These are phyloP conservation scores for Ctenosaura bakeri DNA, from an alignment of 2,797 vertebrate genomes.

Conservation along the genomic window DNA sequence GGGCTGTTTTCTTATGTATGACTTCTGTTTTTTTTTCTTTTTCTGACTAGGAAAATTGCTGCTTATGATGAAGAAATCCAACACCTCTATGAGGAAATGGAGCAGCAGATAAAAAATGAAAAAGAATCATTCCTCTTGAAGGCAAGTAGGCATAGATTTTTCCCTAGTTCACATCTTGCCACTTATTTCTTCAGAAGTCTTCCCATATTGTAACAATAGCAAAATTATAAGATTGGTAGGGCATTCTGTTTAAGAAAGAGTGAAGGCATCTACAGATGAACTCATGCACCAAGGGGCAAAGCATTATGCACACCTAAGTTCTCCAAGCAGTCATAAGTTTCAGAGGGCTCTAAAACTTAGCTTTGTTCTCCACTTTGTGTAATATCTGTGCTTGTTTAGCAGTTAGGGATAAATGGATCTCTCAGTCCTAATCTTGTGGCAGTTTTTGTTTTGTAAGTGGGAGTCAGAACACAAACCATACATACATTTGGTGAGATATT, in stretches of 20 bases:
- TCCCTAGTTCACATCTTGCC: neutral
- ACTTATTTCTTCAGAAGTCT: neutral
- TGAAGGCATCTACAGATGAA: neutral
- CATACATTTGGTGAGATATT: too few species aligned
- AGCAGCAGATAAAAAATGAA: slow-evolving; percentile 93
- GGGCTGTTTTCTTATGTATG: neutral
- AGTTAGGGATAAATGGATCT: too few species aligned
- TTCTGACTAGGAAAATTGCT: slow-evolving; percentile 86
- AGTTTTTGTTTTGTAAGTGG: too few species aligned
- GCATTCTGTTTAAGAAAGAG: neutral
- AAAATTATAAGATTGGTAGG: too few species aligned
- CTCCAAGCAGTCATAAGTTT: neutral
- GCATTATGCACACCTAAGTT: neutral
- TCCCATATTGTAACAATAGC: neutral
- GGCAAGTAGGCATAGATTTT: slow-evolving; percentile 75
- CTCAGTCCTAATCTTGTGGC: too few species aligned
- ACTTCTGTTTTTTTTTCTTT: slow-evolving; percentile 38
- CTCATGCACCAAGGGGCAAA: neutral
- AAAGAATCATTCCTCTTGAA: slow-evolving; percentile 90
- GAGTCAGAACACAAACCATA: too few species aligned
- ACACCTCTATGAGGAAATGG: slow-evolving; percentile 95
- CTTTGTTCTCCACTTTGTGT: too few species aligned
- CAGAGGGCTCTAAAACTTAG: neutral
- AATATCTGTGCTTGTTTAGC: too few species aligned
- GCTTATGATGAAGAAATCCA: slow-evolving; percentile 92